phyloP scores from a whole-genome alignment of 35 echinoderm and acorn worm species.

The Ophiothrix spiculata region DNA sequence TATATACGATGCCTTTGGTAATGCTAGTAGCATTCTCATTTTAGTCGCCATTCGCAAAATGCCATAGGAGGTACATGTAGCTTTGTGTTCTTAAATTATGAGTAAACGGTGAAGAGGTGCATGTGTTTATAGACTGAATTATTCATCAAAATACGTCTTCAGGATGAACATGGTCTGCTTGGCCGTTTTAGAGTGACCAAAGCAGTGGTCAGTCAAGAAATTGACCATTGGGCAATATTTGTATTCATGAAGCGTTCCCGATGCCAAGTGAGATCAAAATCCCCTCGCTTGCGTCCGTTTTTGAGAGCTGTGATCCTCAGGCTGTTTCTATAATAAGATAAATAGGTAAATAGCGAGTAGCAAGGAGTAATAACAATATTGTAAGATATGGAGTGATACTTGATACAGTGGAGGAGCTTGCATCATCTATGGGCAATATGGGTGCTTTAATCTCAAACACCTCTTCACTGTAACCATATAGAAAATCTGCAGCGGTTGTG shows the following conservation, averaged over 20 bases:
- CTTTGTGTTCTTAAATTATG: conserved; percentile 1
- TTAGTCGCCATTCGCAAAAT: too few species aligned
- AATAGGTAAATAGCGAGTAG: neutral
- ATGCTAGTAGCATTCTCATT: too few species aligned
- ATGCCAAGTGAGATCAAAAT: neutral
- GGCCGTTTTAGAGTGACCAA: neutral
- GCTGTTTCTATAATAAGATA: conserved; percentile 2
- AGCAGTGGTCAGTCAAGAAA: neutral
- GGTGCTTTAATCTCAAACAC: too few species aligned
- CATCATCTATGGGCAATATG: too few species aligned
- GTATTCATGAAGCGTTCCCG: neutral
- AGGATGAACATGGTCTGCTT: neutral
- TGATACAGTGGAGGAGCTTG: too few species aligned
- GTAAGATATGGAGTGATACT: neutral
- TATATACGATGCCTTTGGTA: too few species aligned
- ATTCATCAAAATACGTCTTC: neutral
- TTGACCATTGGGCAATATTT: neutral
- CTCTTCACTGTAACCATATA: too few species aligned
- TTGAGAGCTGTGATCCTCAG: neutral
- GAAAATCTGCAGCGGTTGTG: too few species aligned
- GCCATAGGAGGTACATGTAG: neutral
- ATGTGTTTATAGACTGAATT: neutral
- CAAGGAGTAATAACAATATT: neutral
- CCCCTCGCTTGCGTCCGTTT: neutral
- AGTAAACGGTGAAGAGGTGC: neutral